Evolutionary conservation across 30 jellyfish, hydroid and myxozoan genomes (phyloP).

Genomic region (Aurelia sp.): DNA sequence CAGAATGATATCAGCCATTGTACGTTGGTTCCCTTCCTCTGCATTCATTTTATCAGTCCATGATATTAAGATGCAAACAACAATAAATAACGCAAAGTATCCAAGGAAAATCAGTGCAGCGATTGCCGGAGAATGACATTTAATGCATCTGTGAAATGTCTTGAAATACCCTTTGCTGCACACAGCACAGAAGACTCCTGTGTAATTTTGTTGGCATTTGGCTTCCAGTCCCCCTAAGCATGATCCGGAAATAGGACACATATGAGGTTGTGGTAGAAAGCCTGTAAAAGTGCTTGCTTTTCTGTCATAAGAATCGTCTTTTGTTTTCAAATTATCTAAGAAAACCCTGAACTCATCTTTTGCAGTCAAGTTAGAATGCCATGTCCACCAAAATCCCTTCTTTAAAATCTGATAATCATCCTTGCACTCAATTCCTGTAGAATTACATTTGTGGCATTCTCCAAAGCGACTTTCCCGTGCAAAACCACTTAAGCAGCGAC

Average conservation of each 20-base stretch:
- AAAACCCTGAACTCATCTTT: not conserved
- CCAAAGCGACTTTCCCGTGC: constrained; percentile 30
- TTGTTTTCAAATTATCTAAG: not conserved
- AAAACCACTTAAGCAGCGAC: not conserved
- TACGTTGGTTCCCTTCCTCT: constrained; percentile 13
- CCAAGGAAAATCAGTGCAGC: not conserved
- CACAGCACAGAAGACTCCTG: constrained; percentile 24
- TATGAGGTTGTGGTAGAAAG: not conserved
- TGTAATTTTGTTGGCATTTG: constrained; percentile 1
- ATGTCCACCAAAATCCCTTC: constrained; percentile 13
- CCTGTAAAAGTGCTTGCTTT: not conserved
- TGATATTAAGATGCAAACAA: constrained; percentile 18
- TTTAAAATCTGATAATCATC: not conserved
- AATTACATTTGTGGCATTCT: not conserved
- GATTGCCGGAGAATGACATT: too few relatives aligned
- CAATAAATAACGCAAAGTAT: constrained; percentile 5
- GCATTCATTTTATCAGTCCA: constrained; percentile 10
- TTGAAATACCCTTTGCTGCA: not conserved
- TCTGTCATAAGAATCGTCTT: constrained; percentile 4
- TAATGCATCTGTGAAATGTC: too few relatives aligned
- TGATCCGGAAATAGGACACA: not conserved
- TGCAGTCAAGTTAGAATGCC: not conserved
- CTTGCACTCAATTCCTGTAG: not conserved
- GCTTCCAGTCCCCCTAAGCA: not conserved
- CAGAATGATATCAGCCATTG: constrained; percentile 53